These are phyloP conservation scores for Oceanodroma leucorhoa DNA, from an alignment of 2,797 vertebrate species.

Conservation along the genomic window DNA sequence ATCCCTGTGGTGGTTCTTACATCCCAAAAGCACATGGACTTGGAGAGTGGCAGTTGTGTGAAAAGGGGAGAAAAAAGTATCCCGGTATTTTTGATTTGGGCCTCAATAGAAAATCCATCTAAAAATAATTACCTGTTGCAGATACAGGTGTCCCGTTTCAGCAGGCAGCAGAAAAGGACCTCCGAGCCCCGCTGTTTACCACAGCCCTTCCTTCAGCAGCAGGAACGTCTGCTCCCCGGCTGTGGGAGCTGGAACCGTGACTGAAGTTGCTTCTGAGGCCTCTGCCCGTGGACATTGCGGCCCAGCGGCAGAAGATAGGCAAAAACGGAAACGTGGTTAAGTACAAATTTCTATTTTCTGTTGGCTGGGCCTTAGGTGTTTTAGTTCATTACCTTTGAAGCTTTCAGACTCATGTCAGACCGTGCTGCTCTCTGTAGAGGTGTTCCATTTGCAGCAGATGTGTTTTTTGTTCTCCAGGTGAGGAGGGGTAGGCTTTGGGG, in stretches of 20 bases:
- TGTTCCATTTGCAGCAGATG: rapidly evolving
- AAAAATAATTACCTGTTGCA: not conserved
- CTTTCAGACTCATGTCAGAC: not conserved
- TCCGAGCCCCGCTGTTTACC: not conserved
- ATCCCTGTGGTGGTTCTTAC: not conserved
- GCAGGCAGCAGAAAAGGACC: not conserved
- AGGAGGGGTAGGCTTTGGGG: not conserved
- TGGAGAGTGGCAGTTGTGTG: not conserved
- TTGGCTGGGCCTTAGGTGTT: not conserved
- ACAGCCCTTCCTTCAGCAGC: not conserved
- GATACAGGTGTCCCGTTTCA: not conserved
- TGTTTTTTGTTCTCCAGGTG: not conserved
- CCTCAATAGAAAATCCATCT: not conserved
- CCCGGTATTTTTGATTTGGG: not conserved
- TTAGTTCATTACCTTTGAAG: not conserved
- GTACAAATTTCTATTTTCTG: not conserved
- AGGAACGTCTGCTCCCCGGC: rapidly evolving
- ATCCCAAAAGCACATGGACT: not conserved
- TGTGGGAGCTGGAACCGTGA: not conserved
- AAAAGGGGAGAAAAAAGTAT: not conserved
- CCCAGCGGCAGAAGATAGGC: rapidly evolving
- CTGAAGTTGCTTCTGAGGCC: not conserved
- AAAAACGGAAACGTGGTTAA: not conserved
- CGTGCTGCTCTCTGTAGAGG: not conserved
- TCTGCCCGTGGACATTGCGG: not conserved